Evolutionary conservation across 1,140 invertebrate species (phyloP).

Genomic region (Cydia fagiglandana): DNA sequence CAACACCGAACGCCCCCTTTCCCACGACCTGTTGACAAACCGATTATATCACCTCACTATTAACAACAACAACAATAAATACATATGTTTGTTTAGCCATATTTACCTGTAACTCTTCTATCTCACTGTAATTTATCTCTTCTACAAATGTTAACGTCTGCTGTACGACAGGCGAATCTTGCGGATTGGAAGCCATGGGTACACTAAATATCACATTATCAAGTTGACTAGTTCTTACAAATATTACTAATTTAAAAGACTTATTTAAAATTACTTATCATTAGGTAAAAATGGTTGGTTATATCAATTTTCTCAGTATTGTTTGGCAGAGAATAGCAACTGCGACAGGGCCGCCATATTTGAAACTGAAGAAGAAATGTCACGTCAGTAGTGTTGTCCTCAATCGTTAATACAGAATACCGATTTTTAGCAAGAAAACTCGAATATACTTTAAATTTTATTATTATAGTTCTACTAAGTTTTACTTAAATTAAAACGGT

Average conservation of each 20-base stretch:
- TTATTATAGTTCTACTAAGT: no score
- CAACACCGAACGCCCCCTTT: constrained; percentile 97
- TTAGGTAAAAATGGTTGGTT: constrained; percentile 66
- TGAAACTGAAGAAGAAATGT: constrained; percentile 72
- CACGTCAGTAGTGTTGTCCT: constrained; percentile 36
- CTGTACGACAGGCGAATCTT: constrained; percentile 71
- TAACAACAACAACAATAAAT: constrained; percentile 38
- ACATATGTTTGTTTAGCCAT: constrained; percentile 36
- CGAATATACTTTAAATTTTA: no score
- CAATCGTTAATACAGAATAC: not conserved
- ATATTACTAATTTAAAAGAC: constrained; percentile 47
- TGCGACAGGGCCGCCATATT: constrained; percentile 78
- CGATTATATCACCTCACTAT: constrained; percentile 28
- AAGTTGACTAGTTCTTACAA: constrained; percentile 60
- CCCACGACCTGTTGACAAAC: constrained; percentile 87
- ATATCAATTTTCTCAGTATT: constrained; percentile 72
- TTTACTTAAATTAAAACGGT: no score
- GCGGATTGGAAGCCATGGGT: constrained; percentile 76
- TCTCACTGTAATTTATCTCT: constrained; percentile 79
- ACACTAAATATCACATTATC: constrained; percentile 77
- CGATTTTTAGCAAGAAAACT: not conserved
- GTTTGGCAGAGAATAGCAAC: constrained; percentile 77
- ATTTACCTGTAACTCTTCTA: constrained; percentile 76
- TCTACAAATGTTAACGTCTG: constrained; percentile 71
- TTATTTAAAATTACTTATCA: constrained; percentile 54